Conservation (phyloP, 2,888 invertebrate genomes). For the Dolichomitus sp. region DNA sequence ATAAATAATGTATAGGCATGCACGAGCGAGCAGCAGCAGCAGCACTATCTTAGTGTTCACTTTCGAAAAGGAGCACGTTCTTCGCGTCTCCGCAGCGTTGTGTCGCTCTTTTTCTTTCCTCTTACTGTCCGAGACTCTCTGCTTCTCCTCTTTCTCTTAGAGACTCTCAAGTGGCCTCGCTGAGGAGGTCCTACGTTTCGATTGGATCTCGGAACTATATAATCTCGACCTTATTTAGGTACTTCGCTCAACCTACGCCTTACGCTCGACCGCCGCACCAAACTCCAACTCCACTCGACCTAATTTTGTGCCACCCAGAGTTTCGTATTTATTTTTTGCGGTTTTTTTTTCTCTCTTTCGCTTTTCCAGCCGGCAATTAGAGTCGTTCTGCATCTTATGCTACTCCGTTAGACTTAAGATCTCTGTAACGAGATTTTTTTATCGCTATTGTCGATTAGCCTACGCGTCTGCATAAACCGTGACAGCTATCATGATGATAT, state of each 20-base stretch:
- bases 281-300: constrained; percentile 65
- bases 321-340: constrained; percentile 23
- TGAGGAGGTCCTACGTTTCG: constrained; percentile 51
- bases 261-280: constrained; percentile 48
- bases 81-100: constrained; percentile 27
- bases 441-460: not conserved
- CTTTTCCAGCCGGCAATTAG: constrained; percentile 17
- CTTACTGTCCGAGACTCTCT: not conserved
- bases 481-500: not conserved
- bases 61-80: constrained; percentile 44
- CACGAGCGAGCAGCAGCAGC: constrained; percentile 22
- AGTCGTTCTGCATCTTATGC: not conserved
- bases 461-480: not conserved
- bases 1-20: constrained; percentile 68
- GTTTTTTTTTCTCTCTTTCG: not conserved
- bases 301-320: constrained; percentile 56
- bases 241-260: constrained; percentile 58
- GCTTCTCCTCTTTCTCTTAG: constrained; percentile 15
- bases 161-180: constrained; percentile 34
- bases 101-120: constrained; percentile 20
- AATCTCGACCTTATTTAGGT: constrained; percentile 68
- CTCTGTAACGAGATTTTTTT: not conserved
- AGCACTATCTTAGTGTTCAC: constrained; percentile 8
- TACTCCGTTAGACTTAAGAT: not conserved
- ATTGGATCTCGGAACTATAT: constrained; percentile 52